Conservation (phyloP, 2,797 vertebrate genomes). For the Ctenopoma kingsleyae region DNA sequence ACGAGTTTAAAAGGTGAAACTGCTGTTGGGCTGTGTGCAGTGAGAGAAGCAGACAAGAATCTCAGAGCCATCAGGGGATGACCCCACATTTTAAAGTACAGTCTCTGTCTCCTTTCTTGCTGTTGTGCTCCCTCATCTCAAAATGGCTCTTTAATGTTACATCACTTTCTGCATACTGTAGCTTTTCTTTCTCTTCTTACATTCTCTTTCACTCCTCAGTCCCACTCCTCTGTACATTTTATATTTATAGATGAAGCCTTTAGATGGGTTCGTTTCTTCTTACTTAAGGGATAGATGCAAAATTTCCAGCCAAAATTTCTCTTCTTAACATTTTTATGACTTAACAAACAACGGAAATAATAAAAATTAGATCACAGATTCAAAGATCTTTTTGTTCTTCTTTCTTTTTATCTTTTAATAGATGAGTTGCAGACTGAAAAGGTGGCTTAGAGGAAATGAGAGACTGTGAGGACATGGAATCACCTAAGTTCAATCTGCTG, state of each 20-base stretch:
- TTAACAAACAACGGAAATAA: conserved; percentile 9
- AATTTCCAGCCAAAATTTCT: neutral
- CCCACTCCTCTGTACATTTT: neutral
- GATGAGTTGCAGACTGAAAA: conserved; percentile 11
- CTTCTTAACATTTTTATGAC: neutral
- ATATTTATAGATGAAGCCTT: neutral
- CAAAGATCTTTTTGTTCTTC: neutral
- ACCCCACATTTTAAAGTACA: conserved; percentile 41
- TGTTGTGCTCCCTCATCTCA: conserved; percentile 20
- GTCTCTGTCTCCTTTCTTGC: conserved; percentile 24
- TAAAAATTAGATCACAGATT: neutral
- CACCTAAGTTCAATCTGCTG: conserved; percentile 18
- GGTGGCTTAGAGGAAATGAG: conserved; percentile 17
- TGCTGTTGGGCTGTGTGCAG: conserved; percentile 43
- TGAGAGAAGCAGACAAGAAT: conserved; percentile 20
- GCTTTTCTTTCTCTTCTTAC: conserved; percentile 2
- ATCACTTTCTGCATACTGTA: conserved; percentile 25
- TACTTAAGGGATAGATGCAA: neutral
- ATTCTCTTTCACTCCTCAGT: neutral
- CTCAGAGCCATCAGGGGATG: conserved; percentile 40
- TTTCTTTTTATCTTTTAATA: neutral
- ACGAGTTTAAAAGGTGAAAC: conserved; percentile 58
- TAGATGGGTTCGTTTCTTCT: neutral
- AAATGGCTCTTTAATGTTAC: conserved; percentile 45
- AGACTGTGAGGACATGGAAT: conserved; percentile 1